Evolutionary conservation across 2,888 invertebrate species (phyloP).

Genomic region (Patella depressa): DNA sequence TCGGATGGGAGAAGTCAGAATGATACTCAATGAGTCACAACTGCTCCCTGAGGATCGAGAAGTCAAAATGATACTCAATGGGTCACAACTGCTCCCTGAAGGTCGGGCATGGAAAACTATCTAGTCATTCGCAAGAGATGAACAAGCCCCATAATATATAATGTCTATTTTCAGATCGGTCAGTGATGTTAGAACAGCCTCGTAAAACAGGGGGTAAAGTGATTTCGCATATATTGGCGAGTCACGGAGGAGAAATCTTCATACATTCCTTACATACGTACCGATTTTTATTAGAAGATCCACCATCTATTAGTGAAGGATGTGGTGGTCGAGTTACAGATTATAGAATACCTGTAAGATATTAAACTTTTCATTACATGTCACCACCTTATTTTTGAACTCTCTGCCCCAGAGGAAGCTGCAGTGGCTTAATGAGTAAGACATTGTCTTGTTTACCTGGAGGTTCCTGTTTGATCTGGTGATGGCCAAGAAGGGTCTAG

Average conservation of each 20-base stretch:
- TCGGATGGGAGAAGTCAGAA: no score
- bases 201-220: slow-evolving; percentile 81
- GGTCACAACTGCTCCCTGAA: no score
- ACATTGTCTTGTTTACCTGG: no score
- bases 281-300: slow-evolving; percentile 90
- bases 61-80: no score
- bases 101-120: no score
- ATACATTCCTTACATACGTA: slow-evolving; percentile 90
- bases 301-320: slow-evolving; percentile 94
- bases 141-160: background rate
- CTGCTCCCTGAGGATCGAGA: no score
- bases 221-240: slow-evolving; percentile 91
- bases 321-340: slow-evolving; percentile 94
- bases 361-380: background rate
- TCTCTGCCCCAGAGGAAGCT: background rate
- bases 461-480: no score
- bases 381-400: slow-evolving; percentile 11
- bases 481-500: no score
- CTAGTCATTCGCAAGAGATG: no score
- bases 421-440: background rate
- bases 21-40: no score
- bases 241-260: slow-evolving; percentile 96
- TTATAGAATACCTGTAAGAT: slow-evolving; percentile 78
- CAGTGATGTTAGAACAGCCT: slow-evolving; percentile 83
- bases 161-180: slow-evolving; percentile 62